A percentile compares a stretch with the other conserved stretches of the same genome.
These are phyloP conservation scores for Lutjanus argentimaculatus DNA, from an alignment of 2,797 vertebrate genomes.

Conservation along the genomic window DNA sequence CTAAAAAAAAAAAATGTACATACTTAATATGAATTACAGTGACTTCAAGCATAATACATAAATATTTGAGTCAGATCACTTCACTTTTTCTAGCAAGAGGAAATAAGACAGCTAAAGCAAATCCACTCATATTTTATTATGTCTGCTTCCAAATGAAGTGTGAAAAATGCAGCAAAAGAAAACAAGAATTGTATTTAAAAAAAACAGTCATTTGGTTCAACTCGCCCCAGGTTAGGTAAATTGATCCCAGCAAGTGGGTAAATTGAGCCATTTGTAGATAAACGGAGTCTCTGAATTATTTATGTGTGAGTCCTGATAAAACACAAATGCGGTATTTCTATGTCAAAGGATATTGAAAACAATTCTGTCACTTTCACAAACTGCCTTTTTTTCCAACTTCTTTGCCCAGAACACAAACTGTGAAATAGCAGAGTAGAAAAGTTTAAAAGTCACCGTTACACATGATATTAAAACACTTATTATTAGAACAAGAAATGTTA, in stretches of 20 bases:
- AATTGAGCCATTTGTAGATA: slow-evolving; percentile 63
- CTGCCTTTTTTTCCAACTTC: background rate
- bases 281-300: slow-evolving; percentile 60
- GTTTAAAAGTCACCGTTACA: too few relatives aligned
- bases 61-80: background rate
- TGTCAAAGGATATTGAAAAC: slow-evolving; percentile 19
- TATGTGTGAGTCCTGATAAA: slow-evolving; percentile 46
- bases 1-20: too few relatives aligned
- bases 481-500: background rate
- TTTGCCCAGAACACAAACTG: slow-evolving; percentile 1
- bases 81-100: background rate
- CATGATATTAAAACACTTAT: background rate
- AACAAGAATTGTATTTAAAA: slow-evolving; percentile 12
- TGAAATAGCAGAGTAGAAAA: background rate
- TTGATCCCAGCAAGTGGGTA: slow-evolving; percentile 50
- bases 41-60: too few relatives aligned
- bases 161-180: background rate
- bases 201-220: slow-evolving; percentile 4
- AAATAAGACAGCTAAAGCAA: background rate
- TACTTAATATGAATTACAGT: too few relatives aligned
- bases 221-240: slow-evolving; percentile 46
- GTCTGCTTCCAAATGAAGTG: background rate
- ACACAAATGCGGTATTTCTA: slow-evolving; percentile 37
- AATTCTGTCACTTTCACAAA: slow-evolving; percentile 14
- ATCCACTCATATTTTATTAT: background rate